A percentile compares a stretch with the other conserved stretches of the same genome.
phyloP scores from a whole-genome alignment of 2,113 vertebrate genomes.

The Antechinus stuartii region DNA sequence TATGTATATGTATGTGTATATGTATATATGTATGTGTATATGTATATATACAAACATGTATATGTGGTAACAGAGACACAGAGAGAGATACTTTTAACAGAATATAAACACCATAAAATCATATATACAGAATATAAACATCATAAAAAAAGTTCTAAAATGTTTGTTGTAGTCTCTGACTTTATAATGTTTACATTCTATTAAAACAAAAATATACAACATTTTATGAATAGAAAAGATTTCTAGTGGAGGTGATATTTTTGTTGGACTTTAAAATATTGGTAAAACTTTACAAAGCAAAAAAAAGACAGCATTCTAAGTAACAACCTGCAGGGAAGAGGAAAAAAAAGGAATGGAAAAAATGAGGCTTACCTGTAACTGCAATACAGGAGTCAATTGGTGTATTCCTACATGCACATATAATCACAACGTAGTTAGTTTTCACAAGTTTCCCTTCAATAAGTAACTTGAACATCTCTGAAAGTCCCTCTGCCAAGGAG shows the following conservation, averaged over 20 bases:
- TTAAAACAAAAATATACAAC: not conserved
- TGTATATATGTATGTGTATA: too few species aligned
- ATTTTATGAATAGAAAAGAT: not conserved
- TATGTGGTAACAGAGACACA: too few species aligned
- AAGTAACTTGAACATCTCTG: conserved; percentile 92
- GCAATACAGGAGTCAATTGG: conserved; percentile 95
- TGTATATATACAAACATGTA: too few species aligned
- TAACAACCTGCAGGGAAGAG: not conserved
- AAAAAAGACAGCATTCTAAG: not conserved
- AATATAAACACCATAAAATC: too few species aligned
- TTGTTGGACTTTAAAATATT: not conserved
- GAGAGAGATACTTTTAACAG: not conserved
- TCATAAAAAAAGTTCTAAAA: not conserved
- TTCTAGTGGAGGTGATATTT: not conserved
- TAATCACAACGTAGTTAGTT: conserved; percentile 96
- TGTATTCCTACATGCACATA: conserved; percentile 88
- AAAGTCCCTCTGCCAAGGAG: conserved; percentile 94
- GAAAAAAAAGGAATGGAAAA: not conserved
- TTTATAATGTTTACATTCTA: not conserved
- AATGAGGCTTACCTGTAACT: conserved; percentile 89
- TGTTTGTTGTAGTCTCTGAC: not conserved
- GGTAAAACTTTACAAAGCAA: not conserved
- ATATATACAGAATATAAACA: not conserved
- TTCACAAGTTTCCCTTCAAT: conserved; percentile 90
- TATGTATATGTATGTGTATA: too few species aligned